Percentiles rank a stretch among this genome's conserved stretches.
These are phyloP conservation scores for Rhombomys opimus DNA, from an alignment of 2,113 vertebrate species.

Conservation along the genomic window DNA sequence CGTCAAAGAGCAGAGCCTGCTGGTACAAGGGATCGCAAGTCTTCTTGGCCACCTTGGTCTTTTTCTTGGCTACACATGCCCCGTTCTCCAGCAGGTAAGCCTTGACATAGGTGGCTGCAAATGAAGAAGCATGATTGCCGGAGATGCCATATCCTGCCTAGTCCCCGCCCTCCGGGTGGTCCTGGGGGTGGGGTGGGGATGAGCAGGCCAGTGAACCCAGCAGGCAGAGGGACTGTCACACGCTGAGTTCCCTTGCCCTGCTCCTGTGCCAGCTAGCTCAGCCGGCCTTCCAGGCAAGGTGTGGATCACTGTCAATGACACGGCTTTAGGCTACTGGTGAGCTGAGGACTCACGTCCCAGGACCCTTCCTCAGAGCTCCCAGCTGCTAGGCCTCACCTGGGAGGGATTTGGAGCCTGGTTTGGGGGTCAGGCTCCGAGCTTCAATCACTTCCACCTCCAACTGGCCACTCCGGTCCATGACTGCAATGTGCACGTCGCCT, in stretches of 20 bases:
- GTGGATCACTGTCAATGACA: background rate
- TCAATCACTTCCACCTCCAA: constrained; percentile 98
- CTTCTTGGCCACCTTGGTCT: constrained; percentile 96
- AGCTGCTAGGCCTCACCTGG: constrained; percentile 88
- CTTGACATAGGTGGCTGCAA: constrained; percentile 95
- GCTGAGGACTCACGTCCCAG: accelerated
- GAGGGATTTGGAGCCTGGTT: constrained; percentile 95
- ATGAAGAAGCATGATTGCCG: background rate
- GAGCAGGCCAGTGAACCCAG: background rate
- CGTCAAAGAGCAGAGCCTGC: constrained; percentile 97
- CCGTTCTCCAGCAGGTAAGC: constrained; percentile 97
- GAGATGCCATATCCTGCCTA: background rate
- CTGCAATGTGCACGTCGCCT: constrained; percentile 95
- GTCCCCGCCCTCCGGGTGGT: background rate
- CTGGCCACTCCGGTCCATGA: constrained; percentile 95
- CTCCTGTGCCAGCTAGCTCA: accelerated
- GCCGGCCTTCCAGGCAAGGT: background rate
- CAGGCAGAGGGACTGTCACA: background rate
- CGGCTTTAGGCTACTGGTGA: background rate
- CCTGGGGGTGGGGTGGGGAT: background rate
- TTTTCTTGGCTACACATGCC: constrained; percentile 96
- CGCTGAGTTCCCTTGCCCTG: background rate
- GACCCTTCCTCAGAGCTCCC: background rate
- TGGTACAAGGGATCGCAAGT: constrained; percentile 95
- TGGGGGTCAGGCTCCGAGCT: constrained; percentile 94